Evolutionary conservation across 2,888 invertebrate genomes (phyloP).

Genomic region (Cephalotes varians): DNA sequence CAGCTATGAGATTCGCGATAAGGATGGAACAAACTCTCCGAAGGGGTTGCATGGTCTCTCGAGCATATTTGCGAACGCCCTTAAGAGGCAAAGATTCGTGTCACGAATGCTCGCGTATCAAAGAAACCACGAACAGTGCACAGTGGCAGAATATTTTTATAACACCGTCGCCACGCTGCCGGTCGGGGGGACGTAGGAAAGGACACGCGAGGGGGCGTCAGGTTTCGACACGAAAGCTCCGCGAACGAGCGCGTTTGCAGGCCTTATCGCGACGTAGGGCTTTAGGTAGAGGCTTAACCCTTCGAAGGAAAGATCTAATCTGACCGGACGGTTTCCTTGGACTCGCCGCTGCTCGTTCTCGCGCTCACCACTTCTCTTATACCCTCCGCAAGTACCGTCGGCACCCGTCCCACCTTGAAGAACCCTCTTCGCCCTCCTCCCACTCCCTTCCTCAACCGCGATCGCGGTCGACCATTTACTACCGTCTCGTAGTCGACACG

Average conservation of each 20-base stretch:
- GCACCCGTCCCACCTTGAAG: constrained; percentile 40
- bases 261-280: constrained; percentile 75
- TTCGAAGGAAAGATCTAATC: constrained; percentile 75
- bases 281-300: constrained; percentile 47
- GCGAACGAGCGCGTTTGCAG: constrained; percentile 77
- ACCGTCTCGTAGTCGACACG: constrained; percentile 55
- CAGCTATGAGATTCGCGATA: constrained; percentile 18
- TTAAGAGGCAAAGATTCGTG: constrained; percentile 44
- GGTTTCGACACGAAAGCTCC: constrained; percentile 79
- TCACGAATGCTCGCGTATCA: constrained; percentile 40
- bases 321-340: constrained; percentile 66
- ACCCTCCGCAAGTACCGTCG: constrained; percentile 53
- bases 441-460: constrained; percentile 16
- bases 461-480: constrained; percentile 70
- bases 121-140: constrained; percentile 41
- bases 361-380: constrained; percentile 67
- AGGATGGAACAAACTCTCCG: neutral
- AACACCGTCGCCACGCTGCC: constrained; percentile 33
- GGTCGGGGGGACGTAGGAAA: neutral
- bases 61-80: constrained; percentile 39
- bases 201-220: constrained; percentile 53
- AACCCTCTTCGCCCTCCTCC: constrained; percentile 46
- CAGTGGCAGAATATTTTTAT: constrained; percentile 54
- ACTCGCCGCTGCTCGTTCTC: constrained; percentile 72
- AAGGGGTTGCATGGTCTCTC: neutral